Base-by-base conservation (phyloP, 2,888 invertebrate species). In the Nomada fabriciana region DNA sequence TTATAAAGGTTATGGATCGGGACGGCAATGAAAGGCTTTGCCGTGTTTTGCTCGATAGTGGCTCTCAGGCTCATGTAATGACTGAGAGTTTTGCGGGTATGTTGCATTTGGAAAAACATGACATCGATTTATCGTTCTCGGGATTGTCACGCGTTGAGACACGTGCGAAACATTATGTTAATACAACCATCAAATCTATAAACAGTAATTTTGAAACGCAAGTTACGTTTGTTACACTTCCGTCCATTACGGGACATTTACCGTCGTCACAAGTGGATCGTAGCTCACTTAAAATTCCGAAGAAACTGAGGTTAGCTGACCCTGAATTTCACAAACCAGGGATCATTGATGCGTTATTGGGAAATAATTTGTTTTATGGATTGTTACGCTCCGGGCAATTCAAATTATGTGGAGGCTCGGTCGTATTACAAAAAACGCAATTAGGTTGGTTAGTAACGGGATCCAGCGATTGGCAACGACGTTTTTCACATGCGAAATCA, bases 361-460 rank as follows among this genome's bases (percentile, higher is more conserved):
- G 0, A 29, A 68, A 61, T 20, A 5, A 29, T 18, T 3, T 76
- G 11, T 76, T 76, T n/a, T 70, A 63, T 18, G n/a, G 47, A 0
- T 20, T 69, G 42, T 18, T 69, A 23, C 4, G 25, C 0, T 11
- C 20, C 0, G 76, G 76, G 15, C 69, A 63, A 69, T 70, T 70
- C 4, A 52, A 29, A 10, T 11, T 76, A 13, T 1, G 7, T 9
- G 36, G 50, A 4, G 1, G 5, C 0, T 23, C n/a, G 0, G 13
- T 61, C 13, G 43, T 61, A 10, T 18, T 76, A 47, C 69, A 76
- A 29, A 63, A 76, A 2, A 69, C 75, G 1, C 42, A 15, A 11
- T 7, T 76, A 43, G 69, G 75, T 4, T 69, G 75, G 69, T 36
- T 76, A 11, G 29, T 76, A 1, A 55, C 55, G 15, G 75, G 55